A percentile compares a stretch with the other conserved stretches of the same genome.
phyloP scores from a whole-genome alignment of 2,113 vertebrate genomes.

The Poecilia latipinna region DNA sequence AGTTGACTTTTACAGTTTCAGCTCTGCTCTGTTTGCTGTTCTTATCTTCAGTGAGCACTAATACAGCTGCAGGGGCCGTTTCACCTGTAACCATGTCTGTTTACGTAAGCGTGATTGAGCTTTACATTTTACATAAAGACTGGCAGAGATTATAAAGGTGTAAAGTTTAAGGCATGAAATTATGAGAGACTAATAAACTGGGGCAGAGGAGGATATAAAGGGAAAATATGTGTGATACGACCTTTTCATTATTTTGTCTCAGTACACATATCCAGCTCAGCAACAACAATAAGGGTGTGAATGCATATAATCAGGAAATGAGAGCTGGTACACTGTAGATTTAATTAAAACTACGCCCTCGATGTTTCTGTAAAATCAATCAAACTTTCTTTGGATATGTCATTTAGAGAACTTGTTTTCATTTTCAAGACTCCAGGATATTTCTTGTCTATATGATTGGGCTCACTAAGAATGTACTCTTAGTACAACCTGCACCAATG shows the following conservation, averaged over 20 bases:
- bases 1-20: slow-evolving; percentile 33
- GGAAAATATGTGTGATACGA: slow-evolving; percentile 28
- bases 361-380: too few relatives aligned
- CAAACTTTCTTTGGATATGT: too few relatives aligned
- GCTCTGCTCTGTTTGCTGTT: slow-evolving; percentile 7
- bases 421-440: neutral
- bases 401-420: neutral
- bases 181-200: neutral
- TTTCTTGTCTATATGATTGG: neutral
- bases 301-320: too few relatives aligned
- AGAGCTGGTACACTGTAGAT: too few relatives aligned
- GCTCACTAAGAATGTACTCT: too few relatives aligned
- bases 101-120: slow-evolving; percentile 44
- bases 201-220: slow-evolving; percentile 2
- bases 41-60: slow-evolving; percentile 28
- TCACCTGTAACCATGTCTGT: slow-evolving; percentile 35
- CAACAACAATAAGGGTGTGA: neutral
- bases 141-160: slow-evolving; percentile 29
- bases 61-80: slow-evolving; percentile 37
- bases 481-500: neutral
- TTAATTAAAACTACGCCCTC: too few relatives aligned
- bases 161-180: slow-evolving; percentile 9
- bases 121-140: slow-evolving; percentile 4
- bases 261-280: slow-evolving; percentile 2
- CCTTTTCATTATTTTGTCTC: slow-evolving; percentile 23